These are phyloP conservation scores for Hetaerina americana DNA, from an alignment of 1,140 invertebrate genomes.

Conservation along the genomic window DNA sequence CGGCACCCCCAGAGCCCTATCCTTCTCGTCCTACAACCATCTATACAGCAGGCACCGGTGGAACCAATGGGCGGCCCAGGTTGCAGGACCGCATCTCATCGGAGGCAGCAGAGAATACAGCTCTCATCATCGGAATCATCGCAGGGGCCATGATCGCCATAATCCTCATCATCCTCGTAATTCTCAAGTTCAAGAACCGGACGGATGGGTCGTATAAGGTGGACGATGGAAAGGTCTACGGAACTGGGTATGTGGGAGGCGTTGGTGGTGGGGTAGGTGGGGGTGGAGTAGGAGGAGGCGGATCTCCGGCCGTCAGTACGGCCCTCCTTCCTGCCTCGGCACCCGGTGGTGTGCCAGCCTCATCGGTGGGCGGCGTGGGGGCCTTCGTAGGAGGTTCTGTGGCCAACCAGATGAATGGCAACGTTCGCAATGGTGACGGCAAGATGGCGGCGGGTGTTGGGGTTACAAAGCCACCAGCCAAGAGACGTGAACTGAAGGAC, in stretches of 20 bases:
- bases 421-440: conserved; percentile 29
- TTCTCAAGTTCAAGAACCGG: conserved; percentile 78
- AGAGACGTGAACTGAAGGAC: conserved; percentile 70
- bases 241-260: conserved; percentile 58
- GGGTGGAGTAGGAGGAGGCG: conserved; percentile 31
- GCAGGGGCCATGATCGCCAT: conserved; percentile 83
- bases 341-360: conserved; percentile 26
- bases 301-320: background rate
- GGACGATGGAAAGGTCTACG: conserved; percentile 65
- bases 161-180: conserved; percentile 76
- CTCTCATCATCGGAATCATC: conserved; percentile 50
- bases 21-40: conserved; percentile 7
- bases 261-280: conserved; percentile 62
- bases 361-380: background rate
- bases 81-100: conserved; percentile 48
- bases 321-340: conserved; percentile 15
- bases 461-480: conserved; percentile 37
- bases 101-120: conserved; percentile 55
- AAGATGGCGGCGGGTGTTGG: conserved; percentile 23
- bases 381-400: background rate
- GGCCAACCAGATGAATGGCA: conserved; percentile 27
- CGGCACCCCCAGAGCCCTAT: conserved; percentile 11
- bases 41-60: background rate
- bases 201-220: conserved; percentile 82
- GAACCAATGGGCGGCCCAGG: background rate